These are phyloP conservation scores for Cremastobaeus sp. DNA, from an alignment of 2,888 invertebrate genomes.

Conservation along the genomic window DNA sequence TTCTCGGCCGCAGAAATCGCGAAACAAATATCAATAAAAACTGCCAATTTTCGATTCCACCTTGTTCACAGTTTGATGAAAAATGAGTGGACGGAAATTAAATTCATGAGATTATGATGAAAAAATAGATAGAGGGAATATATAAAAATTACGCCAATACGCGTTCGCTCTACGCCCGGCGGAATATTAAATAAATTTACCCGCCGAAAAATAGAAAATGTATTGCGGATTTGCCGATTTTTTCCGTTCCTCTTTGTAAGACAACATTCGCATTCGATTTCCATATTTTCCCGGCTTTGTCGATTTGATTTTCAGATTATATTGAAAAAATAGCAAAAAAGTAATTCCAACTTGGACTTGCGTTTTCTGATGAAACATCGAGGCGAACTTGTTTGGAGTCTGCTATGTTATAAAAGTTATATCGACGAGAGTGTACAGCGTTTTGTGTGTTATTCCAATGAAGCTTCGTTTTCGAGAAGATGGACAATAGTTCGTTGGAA, in stretches of 20 bases:
- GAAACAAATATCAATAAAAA: slow-evolving; percentile 22
- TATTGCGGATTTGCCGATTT: too few species aligned
- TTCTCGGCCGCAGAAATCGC: slow-evolving; percentile 33
- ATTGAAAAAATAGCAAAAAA: too few species aligned
- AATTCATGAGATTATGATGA: slow-evolving; percentile 11
- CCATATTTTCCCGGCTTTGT: too few species aligned
- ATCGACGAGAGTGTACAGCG: slow-evolving; percentile 14
- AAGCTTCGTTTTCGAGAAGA: slow-evolving; percentile 15
- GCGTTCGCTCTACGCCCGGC: too few species aligned
- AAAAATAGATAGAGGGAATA: too few species aligned
- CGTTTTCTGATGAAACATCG: slow-evolving; percentile 30
- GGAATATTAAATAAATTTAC: too few species aligned
- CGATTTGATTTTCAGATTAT: too few species aligned
- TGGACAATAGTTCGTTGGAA: slow-evolving; percentile 39
- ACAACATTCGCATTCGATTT: too few species aligned
- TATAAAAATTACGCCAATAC: too few species aligned
- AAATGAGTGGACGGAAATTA: slow-evolving; percentile 1
- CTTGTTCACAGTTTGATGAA: neutral
- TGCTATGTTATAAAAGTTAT: slow-evolving; percentile 25
- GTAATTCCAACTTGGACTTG: neutral
- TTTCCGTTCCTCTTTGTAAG: too few species aligned
- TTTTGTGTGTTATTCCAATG: slow-evolving; percentile 19
- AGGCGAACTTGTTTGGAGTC: slow-evolving; percentile 32
- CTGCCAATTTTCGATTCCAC: slow-evolving; percentile 1
- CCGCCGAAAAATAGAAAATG: too few species aligned